Percentiles rank a stretch among this genome's conserved stretches.
Evolutionary conservation across 2,797 vertebrate species (phyloP).

Genomic region (Cyprinella venusta): DNA sequence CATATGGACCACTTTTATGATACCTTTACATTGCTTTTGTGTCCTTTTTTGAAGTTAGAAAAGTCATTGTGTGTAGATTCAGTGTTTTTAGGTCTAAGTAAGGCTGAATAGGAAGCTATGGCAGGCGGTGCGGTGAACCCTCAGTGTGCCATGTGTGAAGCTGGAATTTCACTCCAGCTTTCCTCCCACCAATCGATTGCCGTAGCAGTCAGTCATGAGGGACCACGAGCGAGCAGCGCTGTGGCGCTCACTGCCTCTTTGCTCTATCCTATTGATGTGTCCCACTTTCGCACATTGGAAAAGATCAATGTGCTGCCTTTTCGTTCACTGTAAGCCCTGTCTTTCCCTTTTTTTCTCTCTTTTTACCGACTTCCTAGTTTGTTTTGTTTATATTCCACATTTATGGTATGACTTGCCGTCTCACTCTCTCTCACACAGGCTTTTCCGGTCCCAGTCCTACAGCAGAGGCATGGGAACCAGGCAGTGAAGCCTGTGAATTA

Average conservation of each 20-base stretch:
- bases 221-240: constrained; percentile 52
- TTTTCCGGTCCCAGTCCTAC: constrained; percentile 5
- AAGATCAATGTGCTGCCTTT: constrained; percentile 52
- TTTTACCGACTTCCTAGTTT: constrained; percentile 43
- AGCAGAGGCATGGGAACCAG: constrained; percentile 63
- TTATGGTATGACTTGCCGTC: constrained; percentile 22
- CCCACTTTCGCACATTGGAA: constrained; percentile 52
- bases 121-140: constrained; percentile 35
- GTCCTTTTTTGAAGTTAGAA: neutral
- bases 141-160: constrained; percentile 39
- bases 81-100: constrained; percentile 38
- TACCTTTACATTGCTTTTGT: neutral
- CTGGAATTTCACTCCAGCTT: constrained; percentile 61
- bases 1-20: neutral
- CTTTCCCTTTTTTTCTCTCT: constrained; percentile 20
- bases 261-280: constrained; percentile 58
- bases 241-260: constrained; percentile 54
- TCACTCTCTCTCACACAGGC: constrained; percentile 38
- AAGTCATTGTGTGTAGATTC: neutral
- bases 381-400: constrained; percentile 40
- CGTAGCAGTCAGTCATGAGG: constrained; percentile 59
- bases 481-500: constrained; percentile 71
- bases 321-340: constrained; percentile 32
- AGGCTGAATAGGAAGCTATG: constrained; percentile 28
- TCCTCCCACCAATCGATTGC: constrained; percentile 63